These are phyloP conservation scores for Eubasilissa splendida DNA, from an alignment of 2,888 invertebrate genomes.

Conservation along the genomic window DNA sequence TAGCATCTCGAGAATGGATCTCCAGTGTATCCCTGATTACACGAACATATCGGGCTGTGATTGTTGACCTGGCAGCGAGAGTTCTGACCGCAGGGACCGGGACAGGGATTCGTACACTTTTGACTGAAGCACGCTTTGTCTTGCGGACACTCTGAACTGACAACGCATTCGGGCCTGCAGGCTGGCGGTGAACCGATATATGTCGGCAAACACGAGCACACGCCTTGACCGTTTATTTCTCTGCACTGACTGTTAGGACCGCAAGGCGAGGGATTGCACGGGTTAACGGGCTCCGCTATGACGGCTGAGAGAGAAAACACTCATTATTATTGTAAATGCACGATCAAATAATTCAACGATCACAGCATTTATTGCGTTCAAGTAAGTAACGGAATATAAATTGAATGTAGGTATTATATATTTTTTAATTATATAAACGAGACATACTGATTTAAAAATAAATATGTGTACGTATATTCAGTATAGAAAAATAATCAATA, in stretches of 20 bases:
- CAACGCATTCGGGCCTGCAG: constrained; percentile 82
- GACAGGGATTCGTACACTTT: constrained; percentile 82
- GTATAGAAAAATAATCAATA: too few species aligned
- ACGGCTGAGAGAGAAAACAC: constrained; percentile 31
- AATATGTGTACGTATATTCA: too few species aligned
- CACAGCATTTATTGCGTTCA: too few species aligned
- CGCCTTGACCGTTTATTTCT: constrained; percentile 79
- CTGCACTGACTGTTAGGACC: constrained; percentile 88
- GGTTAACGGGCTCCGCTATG: constrained; percentile 64
- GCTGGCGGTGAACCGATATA: constrained; percentile 79
- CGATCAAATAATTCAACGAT: too few species aligned
- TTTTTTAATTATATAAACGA: too few species aligned
- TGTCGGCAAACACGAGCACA: constrained; percentile 80
- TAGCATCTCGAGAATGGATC: too few species aligned
- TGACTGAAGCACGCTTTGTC: constrained; percentile 79
- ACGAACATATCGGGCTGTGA: constrained; percentile 81
- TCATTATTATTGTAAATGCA: neutral
- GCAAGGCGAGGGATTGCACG: constrained; percentile 86
- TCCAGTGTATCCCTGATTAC: constrained; percentile 66
- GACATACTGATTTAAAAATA: too few species aligned
- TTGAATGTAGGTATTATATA: too few species aligned
- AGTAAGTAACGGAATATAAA: too few species aligned
- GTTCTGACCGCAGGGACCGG: constrained; percentile 81
- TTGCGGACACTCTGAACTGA: constrained; percentile 80
- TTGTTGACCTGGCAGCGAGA: constrained; percentile 81